Evolutionary conservation across 1,140 invertebrate genomes (phyloP), one percentile per base, ranked within the genome.

Genomic region (Metopolophium dirhodum): DNA sequence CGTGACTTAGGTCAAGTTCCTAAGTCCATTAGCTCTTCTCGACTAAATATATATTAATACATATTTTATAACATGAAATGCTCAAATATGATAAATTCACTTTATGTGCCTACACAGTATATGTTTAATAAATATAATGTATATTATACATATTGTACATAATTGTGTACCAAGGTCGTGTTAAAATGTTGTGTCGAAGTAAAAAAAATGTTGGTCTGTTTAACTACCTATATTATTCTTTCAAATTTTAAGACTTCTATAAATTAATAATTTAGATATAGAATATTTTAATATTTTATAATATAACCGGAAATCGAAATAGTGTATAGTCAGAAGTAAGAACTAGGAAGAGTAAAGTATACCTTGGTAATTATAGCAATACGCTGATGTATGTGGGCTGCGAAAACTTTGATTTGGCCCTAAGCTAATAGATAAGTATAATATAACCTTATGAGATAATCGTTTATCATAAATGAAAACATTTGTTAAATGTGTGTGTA

Each of bases 1-100:
- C 47, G 23, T 87, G 85, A 87, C 41, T 87, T 49, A 18, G 45
- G 85, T 87, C 86, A 88, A 88, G 47, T 88, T 88, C 45, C 30
- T 49, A 87, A 88, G 30, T 88, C 86, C 86, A 88, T 49, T 45
- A 45, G 22, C 22, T 41, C 2, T 37, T 85, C 37, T 45, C 83
- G 9, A 85, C 26, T 45, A 9, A 45, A 23, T 41, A 23, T 41
- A 23, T 41, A 23, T 41, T 45, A 30, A 85, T 45, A 30, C 9
- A 85, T 41, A 41, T 85, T 85, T 85, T 85, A 85, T 23, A 85
- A 85, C 23, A 45, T 45, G 9, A 45, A 85, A 85, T 45, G 41
- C 41, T 41, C 41, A 85, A 85, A 85, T 30, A n/a, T 68, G 49
- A 51, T 14, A 20, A 51, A 51, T 51, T 51, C 1, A 51, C 4